Evolutionary conservation across 2,888 invertebrate genomes (phyloP).

Genomic region (Acanthoscelides obtectus): DNA sequence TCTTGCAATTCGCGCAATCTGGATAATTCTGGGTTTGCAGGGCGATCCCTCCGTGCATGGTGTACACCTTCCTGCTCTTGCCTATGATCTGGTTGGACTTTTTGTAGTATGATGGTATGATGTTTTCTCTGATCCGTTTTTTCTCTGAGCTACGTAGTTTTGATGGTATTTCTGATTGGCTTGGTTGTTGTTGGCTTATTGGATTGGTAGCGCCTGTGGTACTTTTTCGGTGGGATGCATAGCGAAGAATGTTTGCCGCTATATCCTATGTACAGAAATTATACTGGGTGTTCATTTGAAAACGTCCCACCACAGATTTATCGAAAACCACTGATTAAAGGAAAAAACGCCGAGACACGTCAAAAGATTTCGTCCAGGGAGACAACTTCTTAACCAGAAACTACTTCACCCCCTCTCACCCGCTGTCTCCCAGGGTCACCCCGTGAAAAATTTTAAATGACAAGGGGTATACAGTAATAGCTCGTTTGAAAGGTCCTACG

Average conservation of each 20-base stretch:
- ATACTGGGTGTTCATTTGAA: too few species aligned
- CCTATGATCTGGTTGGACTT: constrained; percentile 48
- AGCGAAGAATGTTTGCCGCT: background rate
- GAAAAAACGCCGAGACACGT: too few species aligned
- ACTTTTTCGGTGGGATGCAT: background rate
- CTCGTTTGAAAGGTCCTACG: too few species aligned
- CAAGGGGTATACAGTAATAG: too few species aligned
- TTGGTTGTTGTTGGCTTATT: background rate
- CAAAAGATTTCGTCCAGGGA: too few species aligned
- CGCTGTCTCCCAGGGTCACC: too few species aligned
- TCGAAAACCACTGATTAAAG: too few species aligned
- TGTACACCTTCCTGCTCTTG: constrained; percentile 63
- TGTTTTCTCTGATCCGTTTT: constrained; percentile 7
- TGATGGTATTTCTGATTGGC: background rate
- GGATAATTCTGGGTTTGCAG: constrained; percentile 89
- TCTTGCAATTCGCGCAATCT: constrained; percentile 73
- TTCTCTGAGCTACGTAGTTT: background rate
- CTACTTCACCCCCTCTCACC: too few species aligned
- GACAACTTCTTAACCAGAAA: too few species aligned
- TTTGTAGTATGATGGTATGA: constrained; percentile 24
- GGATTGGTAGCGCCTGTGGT: background rate
- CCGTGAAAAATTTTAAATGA: too few species aligned
- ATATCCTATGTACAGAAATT: background rate
- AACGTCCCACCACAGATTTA: too few species aligned
- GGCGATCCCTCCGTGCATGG: constrained; percentile 74